Conservation (phyloP, 2,113 vertebrate genomes). For the Hippoglossus stenolepis region DNA sequence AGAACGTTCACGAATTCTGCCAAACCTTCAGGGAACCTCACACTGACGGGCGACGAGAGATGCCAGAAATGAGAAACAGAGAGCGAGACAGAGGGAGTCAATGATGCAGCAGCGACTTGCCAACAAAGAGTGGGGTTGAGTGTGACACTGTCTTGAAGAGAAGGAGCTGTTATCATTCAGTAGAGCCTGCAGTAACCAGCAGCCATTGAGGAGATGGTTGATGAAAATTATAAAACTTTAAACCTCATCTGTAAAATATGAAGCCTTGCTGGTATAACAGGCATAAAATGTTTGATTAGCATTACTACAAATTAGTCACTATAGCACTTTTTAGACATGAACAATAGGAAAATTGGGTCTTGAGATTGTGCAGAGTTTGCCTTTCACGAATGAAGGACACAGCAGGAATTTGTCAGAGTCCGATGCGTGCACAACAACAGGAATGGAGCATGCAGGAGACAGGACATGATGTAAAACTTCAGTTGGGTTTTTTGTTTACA, state of each 20-base stretch:
- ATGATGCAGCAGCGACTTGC: neutral
- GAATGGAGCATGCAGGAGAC: no score
- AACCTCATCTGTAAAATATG: no score
- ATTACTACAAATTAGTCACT: no score
- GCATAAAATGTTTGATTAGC: no score
- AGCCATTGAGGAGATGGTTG: no score
- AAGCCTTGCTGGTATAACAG: no score
- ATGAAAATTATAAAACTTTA: no score
- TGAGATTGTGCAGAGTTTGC: no score
- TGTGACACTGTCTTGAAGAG: constrained; percentile 6
- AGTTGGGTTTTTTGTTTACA: no score
- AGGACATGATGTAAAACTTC: no score
- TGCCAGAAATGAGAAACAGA: constrained; percentile 30
- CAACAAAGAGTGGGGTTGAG: neutral
- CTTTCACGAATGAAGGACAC: neutral
- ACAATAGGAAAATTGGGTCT: no score
- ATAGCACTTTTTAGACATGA: no score
- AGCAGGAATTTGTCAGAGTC: neutral
- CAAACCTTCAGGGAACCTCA: constrained; percentile 51
- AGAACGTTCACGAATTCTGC: constrained; percentile 47
- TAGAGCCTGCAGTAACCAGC: neutral
- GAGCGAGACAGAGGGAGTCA: neutral
- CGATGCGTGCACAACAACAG: neutral
- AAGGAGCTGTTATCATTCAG: neutral
- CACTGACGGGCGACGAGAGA: constrained; percentile 26